Percentiles rank a stretch among this genome's conserved stretches.
These are phyloP conservation scores for Leptobrachium leishanense DNA, from an alignment of 2,113 vertebrate species.

Conservation along the genomic window DNA sequence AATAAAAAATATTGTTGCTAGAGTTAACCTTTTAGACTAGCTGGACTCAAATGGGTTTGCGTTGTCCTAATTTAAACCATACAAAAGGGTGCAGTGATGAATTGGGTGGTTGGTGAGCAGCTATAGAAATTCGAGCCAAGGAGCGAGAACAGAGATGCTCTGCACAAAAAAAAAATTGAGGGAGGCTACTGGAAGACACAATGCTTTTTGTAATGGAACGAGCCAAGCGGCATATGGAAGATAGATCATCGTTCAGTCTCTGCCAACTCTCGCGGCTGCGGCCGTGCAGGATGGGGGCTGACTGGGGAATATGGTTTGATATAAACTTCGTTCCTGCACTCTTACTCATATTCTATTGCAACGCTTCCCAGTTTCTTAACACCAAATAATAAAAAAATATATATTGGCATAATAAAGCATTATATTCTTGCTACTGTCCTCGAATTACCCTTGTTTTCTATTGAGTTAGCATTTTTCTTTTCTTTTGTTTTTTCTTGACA, in stretches of 20 bases:
- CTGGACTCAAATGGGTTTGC: too few relatives aligned
- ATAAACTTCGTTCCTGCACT: neutral
- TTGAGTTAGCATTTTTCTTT: neutral
- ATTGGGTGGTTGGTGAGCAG: neutral
- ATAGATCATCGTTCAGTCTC: constrained; percentile 3
- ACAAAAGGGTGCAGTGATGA: too few relatives aligned
- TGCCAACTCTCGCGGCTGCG: constrained; percentile 8
- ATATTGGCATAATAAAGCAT: neutral
- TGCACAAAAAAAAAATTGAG: too few relatives aligned
- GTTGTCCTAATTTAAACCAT: too few relatives aligned
- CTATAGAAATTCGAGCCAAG: neutral
- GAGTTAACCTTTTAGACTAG: too few relatives aligned
- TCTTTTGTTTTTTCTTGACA: too few relatives aligned
- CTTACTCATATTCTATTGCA: neutral
- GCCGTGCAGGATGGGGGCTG: constrained; percentile 2
- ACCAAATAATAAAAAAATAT: too few relatives aligned
- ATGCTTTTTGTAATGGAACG: neutral
- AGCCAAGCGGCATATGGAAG: constrained; percentile 31
- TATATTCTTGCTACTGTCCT: constrained; percentile 16
- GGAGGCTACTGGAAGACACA: too few relatives aligned
- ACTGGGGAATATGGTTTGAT: neutral
- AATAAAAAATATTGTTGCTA: too few relatives aligned
- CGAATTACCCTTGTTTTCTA: constrained; percentile 14
- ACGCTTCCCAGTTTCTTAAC: too few relatives aligned
- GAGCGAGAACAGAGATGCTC: neutral